Evolutionary conservation across 2,797 vertebrate species (phyloP), one percentile per base, ranked within the genome.

Genomic region (Glossophaga mutica): DNA sequence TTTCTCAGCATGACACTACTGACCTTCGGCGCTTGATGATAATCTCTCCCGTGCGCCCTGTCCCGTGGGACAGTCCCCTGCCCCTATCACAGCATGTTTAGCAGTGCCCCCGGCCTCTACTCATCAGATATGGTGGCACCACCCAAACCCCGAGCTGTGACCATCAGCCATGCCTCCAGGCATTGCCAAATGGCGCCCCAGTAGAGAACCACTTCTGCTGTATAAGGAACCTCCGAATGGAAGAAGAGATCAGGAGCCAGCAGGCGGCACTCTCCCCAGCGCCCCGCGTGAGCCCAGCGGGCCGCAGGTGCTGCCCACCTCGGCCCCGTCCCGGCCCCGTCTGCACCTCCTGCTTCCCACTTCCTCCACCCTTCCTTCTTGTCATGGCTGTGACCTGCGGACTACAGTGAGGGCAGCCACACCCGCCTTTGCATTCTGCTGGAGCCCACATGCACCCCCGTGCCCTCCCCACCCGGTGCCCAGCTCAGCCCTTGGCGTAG

Each of bases 1-100:
- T 21, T 57, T 62, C 34, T 76, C 11, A 1, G 0, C 48, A 0
- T 0, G 12, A 7, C 2, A 1, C 50, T 16, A 0, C n/a, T 32
- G 48, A 2, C 12, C 1, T 21, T 34, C 29, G 22, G 62, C 19
- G 5, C 26, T 73, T 42, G 9, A 2, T 26, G 24, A 1, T 14
- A 1, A 0, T 29, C 44, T 79, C 16, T 18, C 0, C 3, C 7
- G 19, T 22, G n/a, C 14, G 5, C 19, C 6, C 68, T 21, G n/a
- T 74, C 16, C n/a, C 24, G 18, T 15, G 19, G n/a, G n/a, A n/a
- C n/a, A n/a, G n/a, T n/a, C n/a, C n/a, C n/a, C n/a, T n/a, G n/a
- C n/a, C n/a, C n/a, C n/a, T 3, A 19, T 11, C 24, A 3, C 8
- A 21, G 14, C 21, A 29, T 15, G 32, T 44, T 62, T 10, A 37